Evolutionary conservation across 2,888 invertebrate genomes (phyloP).

Genomic region (Hypercompe scribonia): DNA sequence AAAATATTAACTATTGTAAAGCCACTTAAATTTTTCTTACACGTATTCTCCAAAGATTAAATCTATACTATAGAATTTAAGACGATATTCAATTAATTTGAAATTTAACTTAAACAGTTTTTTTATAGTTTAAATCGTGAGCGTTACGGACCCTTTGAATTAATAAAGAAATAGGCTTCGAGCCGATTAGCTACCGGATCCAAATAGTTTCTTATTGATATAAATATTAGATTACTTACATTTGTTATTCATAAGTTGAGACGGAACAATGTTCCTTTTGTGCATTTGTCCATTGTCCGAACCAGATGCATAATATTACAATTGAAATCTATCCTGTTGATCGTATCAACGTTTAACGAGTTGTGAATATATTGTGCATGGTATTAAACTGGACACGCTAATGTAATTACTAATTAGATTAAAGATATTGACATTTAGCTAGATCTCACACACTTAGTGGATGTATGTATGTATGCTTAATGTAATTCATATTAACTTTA

Average conservation of each 20-base stretch:
- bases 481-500: not conserved
- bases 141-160: not conserved
- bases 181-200: constrained; percentile 72
- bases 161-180: constrained; percentile 51
- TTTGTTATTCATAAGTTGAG: constrained; percentile 73
- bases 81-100: too few relatives aligned
- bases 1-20: too few relatives aligned
- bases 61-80: too few relatives aligned
- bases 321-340: constrained; percentile 13
- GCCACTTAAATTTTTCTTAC: too few relatives aligned
- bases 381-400: constrained; percentile 8
- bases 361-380: not conserved
- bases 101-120: too few relatives aligned
- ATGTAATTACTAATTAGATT: constrained; percentile 5
- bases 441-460: not conserved
- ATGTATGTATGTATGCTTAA: not conserved
- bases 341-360: constrained; percentile 15
- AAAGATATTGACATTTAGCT: not conserved
- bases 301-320: constrained; percentile 47
- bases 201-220: constrained; percentile 73
- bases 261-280: constrained; percentile 61
- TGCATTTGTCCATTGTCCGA: constrained; percentile 42
- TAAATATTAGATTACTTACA: constrained; percentile 68
- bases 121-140: too few relatives aligned
- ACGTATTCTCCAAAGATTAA: not conserved